Percentiles rank a stretch among this genome's conserved stretches.
phyloP scores from a whole-genome alignment of 2,888 invertebrate species.

The Eupithecia subumbrata region DNA sequence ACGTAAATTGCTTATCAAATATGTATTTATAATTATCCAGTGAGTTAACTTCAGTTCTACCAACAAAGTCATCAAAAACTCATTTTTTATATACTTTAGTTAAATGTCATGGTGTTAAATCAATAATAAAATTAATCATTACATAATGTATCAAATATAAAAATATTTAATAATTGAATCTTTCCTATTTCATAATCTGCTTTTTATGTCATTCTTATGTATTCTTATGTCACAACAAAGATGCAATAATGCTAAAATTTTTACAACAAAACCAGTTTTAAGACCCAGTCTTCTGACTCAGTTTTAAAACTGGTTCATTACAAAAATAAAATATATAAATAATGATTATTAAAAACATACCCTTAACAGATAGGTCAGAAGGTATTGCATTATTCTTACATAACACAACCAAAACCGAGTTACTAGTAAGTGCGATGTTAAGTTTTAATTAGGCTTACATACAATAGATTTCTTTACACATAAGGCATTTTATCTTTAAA shows the following conservation, averaged over 20 bases:
- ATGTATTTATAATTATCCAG: background rate
- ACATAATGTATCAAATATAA: background rate
- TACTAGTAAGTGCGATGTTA: conserved; percentile 38
- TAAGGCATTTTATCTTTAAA: conserved; percentile 24
- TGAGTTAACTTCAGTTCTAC: background rate
- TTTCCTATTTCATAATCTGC: background rate
- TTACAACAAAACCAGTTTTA: conserved; percentile 15
- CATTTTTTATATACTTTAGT: background rate
- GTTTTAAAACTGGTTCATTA: background rate
- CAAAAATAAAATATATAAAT: conserved; percentile 8
- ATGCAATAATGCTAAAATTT: conserved; percentile 23
- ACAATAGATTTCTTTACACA: conserved; percentile 24
- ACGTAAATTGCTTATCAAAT: background rate
- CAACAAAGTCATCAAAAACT: background rate
- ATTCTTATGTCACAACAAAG: background rate
- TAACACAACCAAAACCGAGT: conserved; percentile 47
- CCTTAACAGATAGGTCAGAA: conserved; percentile 22
- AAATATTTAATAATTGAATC: background rate
- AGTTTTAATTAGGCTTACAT: conserved; percentile 13
- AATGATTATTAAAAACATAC: conserved; percentile 8
- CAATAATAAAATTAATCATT: conserved; percentile 27
- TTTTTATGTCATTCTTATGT: background rate
- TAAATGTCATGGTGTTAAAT: conserved; percentile 51
- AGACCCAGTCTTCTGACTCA: background rate
- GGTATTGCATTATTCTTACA: conserved; percentile 41